These are phyloP conservation scores for Columba janthina DNA, from an alignment of 2,113 vertebrate species.

Conservation along the genomic window DNA sequence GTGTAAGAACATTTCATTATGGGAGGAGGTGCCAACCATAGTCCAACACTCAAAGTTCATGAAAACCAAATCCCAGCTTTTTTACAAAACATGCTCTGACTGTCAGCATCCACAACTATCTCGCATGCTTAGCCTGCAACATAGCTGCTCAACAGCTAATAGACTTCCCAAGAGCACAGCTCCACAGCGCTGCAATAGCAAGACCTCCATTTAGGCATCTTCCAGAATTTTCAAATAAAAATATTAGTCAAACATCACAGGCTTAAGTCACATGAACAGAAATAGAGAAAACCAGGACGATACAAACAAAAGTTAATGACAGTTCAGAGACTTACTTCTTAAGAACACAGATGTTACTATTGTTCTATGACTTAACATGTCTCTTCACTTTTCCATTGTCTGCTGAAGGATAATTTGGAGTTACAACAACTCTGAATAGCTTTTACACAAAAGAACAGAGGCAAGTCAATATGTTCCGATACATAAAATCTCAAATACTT, in stretches of 20 bases:
- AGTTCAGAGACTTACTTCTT: background rate
- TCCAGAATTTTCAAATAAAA: background rate
- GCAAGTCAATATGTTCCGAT: background rate
- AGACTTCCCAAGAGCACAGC: background rate
- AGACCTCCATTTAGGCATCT: background rate
- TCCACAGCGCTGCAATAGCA: background rate
- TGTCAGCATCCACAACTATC: background rate
- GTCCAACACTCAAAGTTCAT: background rate
- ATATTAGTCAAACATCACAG: no score
- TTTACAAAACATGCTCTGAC: background rate
- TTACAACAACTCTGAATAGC: background rate
- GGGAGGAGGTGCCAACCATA: background rate
- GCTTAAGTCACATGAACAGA: background rate
- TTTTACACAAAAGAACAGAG: background rate
- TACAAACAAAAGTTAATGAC: background rate
- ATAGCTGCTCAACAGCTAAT: background rate
- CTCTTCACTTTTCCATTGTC: background rate
- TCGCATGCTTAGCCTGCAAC: background rate
- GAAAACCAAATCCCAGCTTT: background rate
- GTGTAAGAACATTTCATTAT: background rate
- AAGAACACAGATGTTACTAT: background rate
- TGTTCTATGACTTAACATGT: accelerated
- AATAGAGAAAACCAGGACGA: background rate
- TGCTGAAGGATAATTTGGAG: background rate
- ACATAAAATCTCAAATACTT: background rate